Conservation (phyloP, 2,797 vertebrate species). For the Lateolabrax maculatus region DNA sequence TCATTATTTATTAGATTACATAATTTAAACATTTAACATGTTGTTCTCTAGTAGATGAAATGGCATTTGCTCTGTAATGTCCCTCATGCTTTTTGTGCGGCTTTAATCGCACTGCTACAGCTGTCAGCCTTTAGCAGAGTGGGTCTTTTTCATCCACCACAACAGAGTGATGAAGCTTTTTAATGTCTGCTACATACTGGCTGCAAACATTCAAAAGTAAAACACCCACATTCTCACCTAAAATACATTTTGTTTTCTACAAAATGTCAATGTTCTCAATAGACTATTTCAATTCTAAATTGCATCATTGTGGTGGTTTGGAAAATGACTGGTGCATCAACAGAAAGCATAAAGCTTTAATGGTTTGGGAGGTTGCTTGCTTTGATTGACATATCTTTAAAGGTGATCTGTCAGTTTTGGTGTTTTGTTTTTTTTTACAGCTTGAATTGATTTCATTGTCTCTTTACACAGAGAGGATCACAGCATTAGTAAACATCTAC, state of each 20-base stretch:
- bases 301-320: not conserved
- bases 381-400: too few species aligned
- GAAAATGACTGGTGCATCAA: not conserved
- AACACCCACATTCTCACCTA: not conserved
- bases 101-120: conserved; percentile 9
- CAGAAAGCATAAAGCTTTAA: not conserved
- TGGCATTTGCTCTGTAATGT: not conserved
- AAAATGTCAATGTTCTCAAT: not conserved
- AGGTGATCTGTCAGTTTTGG: too few species aligned
- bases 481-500: not conserved
- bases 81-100: not conserved
- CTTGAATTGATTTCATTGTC: not conserved
- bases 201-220: not conserved
- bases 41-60: not conserved
- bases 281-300: too few species aligned
- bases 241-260: not conserved
- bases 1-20: not conserved
- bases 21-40: not conserved
- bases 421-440: too few species aligned
- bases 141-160: not conserved
- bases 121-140: not conserved
- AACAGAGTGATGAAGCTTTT: not conserved
- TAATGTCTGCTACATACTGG: not conserved
- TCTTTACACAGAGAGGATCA: not conserved
- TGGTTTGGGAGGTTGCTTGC: too few species aligned